These are phyloP conservation scores for Macrobrachium nipponense DNA, from an alignment of 1,140 invertebrate species.

Conservation along the genomic window DNA sequence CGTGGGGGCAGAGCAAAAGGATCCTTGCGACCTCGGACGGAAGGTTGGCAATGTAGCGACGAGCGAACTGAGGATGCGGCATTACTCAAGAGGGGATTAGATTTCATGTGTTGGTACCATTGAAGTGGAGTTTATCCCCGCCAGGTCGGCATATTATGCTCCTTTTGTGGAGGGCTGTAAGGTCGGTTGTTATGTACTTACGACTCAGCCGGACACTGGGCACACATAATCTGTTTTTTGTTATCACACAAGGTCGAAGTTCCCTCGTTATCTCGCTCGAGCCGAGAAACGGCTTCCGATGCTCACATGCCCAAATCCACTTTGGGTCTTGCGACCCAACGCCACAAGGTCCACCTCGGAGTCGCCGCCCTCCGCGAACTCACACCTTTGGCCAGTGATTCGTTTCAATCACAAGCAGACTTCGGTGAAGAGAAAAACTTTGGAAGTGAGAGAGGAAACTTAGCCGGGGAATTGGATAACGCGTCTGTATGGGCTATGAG, in stretches of 20 bases:
- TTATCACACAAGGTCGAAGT: constrained; percentile 14
- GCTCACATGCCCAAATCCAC: too few species aligned
- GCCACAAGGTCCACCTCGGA: too few species aligned
- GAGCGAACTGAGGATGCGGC: not conserved
- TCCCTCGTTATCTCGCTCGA: not conserved
- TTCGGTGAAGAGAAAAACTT: not conserved
- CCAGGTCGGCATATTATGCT: not conserved
- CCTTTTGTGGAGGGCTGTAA: constrained; percentile 17
- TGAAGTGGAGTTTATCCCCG: constrained; percentile 29
- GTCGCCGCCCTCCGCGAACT: too few species aligned
- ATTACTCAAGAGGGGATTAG: constrained; percentile 16
- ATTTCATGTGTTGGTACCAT: constrained; percentile 43
- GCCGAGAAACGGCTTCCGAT: not conserved
- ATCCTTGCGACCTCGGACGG: not conserved
- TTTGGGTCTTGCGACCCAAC: too few species aligned
- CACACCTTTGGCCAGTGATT: too few species aligned
- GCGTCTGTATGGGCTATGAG: too few species aligned
- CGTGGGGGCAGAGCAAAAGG: not conserved
- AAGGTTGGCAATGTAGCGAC: not conserved
- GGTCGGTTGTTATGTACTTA: constrained; percentile 17
- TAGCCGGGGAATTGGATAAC: constrained; percentile 3
- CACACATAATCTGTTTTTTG: constrained; percentile 37
- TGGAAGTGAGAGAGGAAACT: constrained; percentile 1
- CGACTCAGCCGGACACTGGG: not conserved
- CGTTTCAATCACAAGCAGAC: constrained; percentile 6